phyloP scores from a whole-genome alignment of 2,113 vertebrate genomes.

The Halcyon malimbica region DNA sequence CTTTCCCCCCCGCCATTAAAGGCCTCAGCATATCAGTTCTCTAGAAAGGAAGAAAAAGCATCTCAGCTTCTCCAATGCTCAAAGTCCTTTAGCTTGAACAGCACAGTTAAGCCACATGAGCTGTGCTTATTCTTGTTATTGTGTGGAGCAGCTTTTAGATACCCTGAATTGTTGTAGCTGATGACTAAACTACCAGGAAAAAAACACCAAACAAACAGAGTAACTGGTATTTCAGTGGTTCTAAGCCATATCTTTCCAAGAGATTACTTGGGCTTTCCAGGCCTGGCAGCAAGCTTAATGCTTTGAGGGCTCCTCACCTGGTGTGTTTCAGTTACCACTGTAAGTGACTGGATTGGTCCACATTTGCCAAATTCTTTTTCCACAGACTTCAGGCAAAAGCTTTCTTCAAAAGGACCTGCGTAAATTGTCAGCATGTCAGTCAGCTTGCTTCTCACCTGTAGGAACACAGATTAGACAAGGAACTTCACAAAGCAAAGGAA shows the following conservation, averaged over 20 bases:
- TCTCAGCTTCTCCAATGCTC: not conserved
- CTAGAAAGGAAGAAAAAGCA: not conserved
- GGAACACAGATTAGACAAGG: slow-evolving; percentile 47
- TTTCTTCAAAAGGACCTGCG: slow-evolving; percentile 81
- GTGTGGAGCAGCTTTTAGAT: not conserved
- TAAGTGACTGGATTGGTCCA: slow-evolving; percentile 77
- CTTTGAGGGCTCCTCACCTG: slow-evolving; percentile 56
- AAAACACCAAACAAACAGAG: rapidly evolving
- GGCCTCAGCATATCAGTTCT: not conserved
- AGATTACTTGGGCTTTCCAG: not conserved
- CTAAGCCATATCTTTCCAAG: not conserved
- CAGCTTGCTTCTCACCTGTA: slow-evolving; percentile 75
- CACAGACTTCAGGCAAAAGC: slow-evolving; percentile 71
- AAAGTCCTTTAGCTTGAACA: not conserved
- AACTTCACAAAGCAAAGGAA: slow-evolving; percentile 41
- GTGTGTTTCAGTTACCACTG: slow-evolving; percentile 71
- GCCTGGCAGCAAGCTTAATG: not conserved
- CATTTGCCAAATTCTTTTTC: slow-evolving; percentile 80
- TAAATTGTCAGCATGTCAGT: slow-evolving; percentile 84
- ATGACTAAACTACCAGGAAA: not conserved
- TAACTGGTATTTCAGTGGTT: not conserved
- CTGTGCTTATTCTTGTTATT: not conserved
- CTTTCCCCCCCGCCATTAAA: not conserved
- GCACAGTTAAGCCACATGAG: not conserved
- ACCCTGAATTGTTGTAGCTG: not conserved